A percentile compares a stretch with the other conserved stretches of the same genome.
These are phyloP conservation scores for Neosilurus mollespiculum DNA, from an alignment of 2,797 vertebrate genomes.

Conservation along the genomic window DNA sequence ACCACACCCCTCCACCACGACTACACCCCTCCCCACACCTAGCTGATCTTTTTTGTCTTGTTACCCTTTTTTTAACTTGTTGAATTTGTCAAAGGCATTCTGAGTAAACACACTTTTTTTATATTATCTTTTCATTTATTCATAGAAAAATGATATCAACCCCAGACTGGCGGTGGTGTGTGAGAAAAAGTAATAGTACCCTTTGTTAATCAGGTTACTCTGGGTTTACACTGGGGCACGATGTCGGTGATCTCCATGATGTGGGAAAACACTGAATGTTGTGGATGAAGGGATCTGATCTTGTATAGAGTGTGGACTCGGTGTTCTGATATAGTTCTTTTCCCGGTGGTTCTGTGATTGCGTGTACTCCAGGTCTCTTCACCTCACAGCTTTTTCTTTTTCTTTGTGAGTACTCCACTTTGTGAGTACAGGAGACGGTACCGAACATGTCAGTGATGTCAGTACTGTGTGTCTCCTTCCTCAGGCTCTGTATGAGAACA, in stretches of 20 bases:
- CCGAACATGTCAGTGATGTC: no score
- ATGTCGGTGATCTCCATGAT: no score
- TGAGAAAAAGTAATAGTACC: neutral
- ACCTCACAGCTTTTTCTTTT: no score
- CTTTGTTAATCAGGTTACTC: no score
- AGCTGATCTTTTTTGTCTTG: no score
- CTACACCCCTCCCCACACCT: neutral
- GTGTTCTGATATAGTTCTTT: neutral
- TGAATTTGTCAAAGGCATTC: neutral
- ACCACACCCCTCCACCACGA: no score
- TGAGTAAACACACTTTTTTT: neutral
- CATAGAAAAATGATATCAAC: neutral
- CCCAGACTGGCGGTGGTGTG: neutral
- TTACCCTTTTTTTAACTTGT: no score
- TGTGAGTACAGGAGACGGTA: no score
- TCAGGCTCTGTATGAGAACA: slow-evolving; percentile 97
- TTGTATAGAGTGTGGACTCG: neutral
- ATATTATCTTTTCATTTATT: neutral
- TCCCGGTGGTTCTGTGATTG: neutral
- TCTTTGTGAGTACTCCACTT: no score
- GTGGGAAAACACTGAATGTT: neutral
- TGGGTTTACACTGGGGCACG: no score
- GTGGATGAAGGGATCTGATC: neutral
- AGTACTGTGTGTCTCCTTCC: neutral
- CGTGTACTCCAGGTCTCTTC: neutral